phyloP scores from a whole-genome alignment of 2,888 invertebrate species.

The Spisula subtruncata region DNA sequence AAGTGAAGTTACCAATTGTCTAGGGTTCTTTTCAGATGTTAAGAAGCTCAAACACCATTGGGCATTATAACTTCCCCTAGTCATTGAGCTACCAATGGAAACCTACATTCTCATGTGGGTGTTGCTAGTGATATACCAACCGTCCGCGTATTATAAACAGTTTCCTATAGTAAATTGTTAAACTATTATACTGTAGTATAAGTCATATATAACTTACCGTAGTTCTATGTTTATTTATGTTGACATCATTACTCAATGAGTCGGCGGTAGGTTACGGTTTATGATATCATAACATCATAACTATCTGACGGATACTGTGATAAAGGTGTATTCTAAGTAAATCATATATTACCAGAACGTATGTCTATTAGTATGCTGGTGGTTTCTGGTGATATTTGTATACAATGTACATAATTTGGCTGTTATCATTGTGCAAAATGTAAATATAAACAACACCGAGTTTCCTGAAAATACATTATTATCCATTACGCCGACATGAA shows the following conservation, averaged over 20 bases:
- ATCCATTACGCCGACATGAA: neutral
- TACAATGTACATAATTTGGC: neutral
- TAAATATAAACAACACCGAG: neutral
- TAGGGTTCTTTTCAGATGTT: too few species aligned
- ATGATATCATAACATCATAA: neutral
- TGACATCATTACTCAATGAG: neutral
- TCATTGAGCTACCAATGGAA: too few species aligned
- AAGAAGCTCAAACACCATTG: too few species aligned
- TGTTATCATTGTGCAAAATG: neutral
- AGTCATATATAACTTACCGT: too few species aligned
- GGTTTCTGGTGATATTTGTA: neutral
- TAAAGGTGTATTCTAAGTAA: neutral
- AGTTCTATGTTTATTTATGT: neutral
- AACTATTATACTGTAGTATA: too few species aligned
- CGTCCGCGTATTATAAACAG: too few species aligned
- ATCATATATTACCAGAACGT: neutral
- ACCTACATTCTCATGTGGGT: too few species aligned
- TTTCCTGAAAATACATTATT: neutral
- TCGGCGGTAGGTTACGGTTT: neutral
- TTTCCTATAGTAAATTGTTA: too few species aligned
- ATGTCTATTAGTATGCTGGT: neutral
- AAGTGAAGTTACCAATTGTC: too few species aligned
- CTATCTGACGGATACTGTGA: constrained; percentile 1
- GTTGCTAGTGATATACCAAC: too few species aligned
- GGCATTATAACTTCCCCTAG: too few species aligned